phyloP scores from a whole-genome alignment of 2,113 vertebrate genomes.

The Anarrhichthys ocellatus region DNA sequence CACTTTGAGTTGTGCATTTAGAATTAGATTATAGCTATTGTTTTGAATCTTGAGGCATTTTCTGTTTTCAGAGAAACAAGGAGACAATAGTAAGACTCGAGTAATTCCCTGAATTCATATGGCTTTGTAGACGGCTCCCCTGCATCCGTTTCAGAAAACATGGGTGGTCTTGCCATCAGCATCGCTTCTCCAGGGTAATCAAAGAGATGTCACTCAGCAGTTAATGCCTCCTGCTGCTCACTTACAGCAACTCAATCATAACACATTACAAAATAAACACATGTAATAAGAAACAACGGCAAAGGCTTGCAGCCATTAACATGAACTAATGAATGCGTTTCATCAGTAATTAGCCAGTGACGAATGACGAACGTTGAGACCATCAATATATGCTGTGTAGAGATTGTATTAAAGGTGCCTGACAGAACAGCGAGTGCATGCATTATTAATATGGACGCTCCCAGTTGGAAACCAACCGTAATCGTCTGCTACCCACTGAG shows the following conservation, averaged over 20 bases:
- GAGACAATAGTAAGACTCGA: not conserved
- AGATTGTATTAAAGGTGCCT: conserved; percentile 37
- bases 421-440: conserved; percentile 25
- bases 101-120: conserved; percentile 8
- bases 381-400: conserved; percentile 22
- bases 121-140: conserved; percentile 9
- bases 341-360: conserved; percentile 46
- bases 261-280: conserved; percentile 52
- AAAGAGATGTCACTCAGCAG: conserved; percentile 52
- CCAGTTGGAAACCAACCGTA: not conserved
- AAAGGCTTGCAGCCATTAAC: conserved; percentile 21
- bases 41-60: not conserved
- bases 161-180: conserved; percentile 45
- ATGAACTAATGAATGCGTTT: conserved; percentile 51
- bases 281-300: conserved; percentile 36
- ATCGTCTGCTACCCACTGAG: conserved; percentile 30
- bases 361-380: conserved; percentile 12
- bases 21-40: not conserved
- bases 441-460: conserved; percentile 45
- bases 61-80: not conserved
- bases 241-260: conserved; percentile 55
- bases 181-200: conserved; percentile 39
- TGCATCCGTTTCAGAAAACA: conserved; percentile 50
- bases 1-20: not conserved
- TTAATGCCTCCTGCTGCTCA: conserved; percentile 57